Base-by-base conservation (phyloP, 2,888 invertebrate genomes). In the Drosophila stalkeri region DNA sequence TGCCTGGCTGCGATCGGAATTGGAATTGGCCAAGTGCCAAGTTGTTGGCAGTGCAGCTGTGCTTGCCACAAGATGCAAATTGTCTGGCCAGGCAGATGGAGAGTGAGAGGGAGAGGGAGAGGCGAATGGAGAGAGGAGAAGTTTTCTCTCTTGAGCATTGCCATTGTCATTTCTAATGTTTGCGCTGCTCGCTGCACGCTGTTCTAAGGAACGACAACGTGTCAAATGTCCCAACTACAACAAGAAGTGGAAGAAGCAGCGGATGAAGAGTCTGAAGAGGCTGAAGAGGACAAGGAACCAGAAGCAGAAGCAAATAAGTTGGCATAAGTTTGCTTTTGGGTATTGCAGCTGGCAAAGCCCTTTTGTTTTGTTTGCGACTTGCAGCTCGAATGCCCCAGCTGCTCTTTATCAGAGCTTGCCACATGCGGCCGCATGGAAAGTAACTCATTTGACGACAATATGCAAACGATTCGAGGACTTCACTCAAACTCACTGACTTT, bases 131-230 rank as follows among this genome's bases (percentile, higher is more conserved):
- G 18, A 2, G 2, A 5, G 11, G n/a, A 16, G 14, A 27, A 43
- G 16, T 35, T 20, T 20, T 18, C 33, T 14, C 39, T 23, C 39
- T 9, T 41, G 18, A 56, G 56, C n/a, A 18, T 44, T 47, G 52
- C 39, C n/a, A 59, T 63, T 72, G 80, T 41, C 41, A 37, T 54
- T 74, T 49, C 63, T 44, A 75, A 66, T 64, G 75, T 80, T 67
- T 27, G 56, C 35, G 5, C 47, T 61, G 60, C 27, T 27, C 39
- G 16, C 39, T 39, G 39, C 39, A 5, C 44, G 44, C 44, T 44
- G 44, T 11, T 60, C 69, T n/a, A 52, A 71, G 64, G 75, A 60
- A 63, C 52, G 63, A 62, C 66, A 79, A 79, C 75, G 79, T 79
- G 79, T 79, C 78, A 84, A 69, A 72, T 66, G 80, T 54, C 27